Percentiles rank a stretch among this genome's conserved stretches.
phyloP scores from a whole-genome alignment of 2,888 invertebrate species.

The Onthophagus sagittarius region DNA sequence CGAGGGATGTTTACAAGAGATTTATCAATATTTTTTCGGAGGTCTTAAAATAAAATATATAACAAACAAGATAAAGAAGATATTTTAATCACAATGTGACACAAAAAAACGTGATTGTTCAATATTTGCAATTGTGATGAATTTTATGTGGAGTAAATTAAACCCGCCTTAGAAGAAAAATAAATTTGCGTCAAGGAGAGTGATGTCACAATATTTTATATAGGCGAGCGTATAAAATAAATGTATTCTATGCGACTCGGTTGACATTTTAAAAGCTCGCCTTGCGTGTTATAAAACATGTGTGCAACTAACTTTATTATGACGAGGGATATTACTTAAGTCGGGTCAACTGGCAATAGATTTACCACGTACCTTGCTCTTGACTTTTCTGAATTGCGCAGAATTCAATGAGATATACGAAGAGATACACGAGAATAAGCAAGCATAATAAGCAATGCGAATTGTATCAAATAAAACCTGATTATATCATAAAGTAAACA shows the following conservation, averaged over 20 bases:
- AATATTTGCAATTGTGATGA: background rate
- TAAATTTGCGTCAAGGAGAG: background rate
- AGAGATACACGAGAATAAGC: background rate
- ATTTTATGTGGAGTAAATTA: background rate
- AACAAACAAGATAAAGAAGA: no score
- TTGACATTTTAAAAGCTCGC: background rate
- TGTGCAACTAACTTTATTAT: background rate
- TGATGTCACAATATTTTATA: background rate
- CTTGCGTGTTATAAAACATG: background rate
- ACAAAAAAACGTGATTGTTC: background rate
- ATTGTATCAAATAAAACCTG: background rate
- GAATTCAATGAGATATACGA: background rate
- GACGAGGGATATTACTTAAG: background rate
- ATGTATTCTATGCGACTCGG: background rate
- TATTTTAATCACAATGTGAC: background rate
- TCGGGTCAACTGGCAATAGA: background rate
- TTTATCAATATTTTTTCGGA: background rate
- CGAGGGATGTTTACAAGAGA: background rate
- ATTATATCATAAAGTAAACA: background rate
- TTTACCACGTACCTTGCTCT: background rate
- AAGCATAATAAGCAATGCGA: background rate
- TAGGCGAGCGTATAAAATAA: background rate
- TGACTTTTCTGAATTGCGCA: background rate
- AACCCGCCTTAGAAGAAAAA: background rate
- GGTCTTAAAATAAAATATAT: no score